A percentile compares a stretch with the other conserved stretches of the same genome.
Conservation (phyloP, 2,888 invertebrate genomes). For the Gandaritis pyraliata region DNA sequence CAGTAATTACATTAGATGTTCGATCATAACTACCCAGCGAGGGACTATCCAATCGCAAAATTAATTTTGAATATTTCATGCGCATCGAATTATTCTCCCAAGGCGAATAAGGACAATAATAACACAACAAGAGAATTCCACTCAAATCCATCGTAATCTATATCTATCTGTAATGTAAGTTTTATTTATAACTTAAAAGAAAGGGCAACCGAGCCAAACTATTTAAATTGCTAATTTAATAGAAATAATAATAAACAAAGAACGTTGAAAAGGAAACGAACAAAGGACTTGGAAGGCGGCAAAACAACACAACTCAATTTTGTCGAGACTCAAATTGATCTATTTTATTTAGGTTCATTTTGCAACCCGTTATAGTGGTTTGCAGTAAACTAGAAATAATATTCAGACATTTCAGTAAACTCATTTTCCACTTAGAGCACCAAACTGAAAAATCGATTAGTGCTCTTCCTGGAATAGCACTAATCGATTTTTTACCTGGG, state of each 20-base stretch:
- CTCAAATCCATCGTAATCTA: neutral
- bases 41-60: slow-evolving; percentile 36
- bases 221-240: slow-evolving; percentile 14
- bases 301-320: slow-evolving; percentile 38
- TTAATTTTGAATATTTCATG: slow-evolving; percentile 37
- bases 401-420: slow-evolving; percentile 3
- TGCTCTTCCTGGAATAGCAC: too few relatives aligned
- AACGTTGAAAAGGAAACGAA: slow-evolving; percentile 24
- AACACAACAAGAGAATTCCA: slow-evolving; percentile 1
- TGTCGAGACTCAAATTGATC: slow-evolving; percentile 37
- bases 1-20: slow-evolving; percentile 43
- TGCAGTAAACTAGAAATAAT: slow-evolving; percentile 19
- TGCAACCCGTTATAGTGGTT: slow-evolving; percentile 19
- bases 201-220: neutral
- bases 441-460: too few relatives aligned
- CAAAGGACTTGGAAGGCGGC: slow-evolving; percentile 30
- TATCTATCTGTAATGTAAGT: neutral
- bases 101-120: slow-evolving; percentile 21
- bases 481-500: too few relatives aligned
- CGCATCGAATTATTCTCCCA: slow-evolving; percentile 18
- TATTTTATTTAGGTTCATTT: slow-evolving; percentile 39
- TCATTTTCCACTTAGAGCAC: too few relatives aligned
- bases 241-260: slow-evolving; percentile 26
- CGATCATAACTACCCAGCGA: slow-evolving; percentile 40
- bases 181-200: too few relatives aligned